These are phyloP conservation scores for Eudasyphora cyanicolor DNA, from an alignment of 2,888 invertebrate species.

Conservation along the genomic window DNA sequence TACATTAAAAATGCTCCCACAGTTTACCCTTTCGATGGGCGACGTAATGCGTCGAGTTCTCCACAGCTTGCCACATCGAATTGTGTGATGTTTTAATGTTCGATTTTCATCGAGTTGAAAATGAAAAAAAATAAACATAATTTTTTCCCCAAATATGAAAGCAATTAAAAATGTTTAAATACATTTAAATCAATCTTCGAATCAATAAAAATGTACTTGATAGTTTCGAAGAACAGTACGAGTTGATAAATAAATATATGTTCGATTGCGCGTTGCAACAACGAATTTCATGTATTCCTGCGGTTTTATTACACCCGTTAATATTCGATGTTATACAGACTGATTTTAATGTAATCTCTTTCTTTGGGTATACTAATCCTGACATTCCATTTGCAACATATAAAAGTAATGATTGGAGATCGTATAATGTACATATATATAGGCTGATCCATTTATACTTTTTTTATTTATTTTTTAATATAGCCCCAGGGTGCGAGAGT, in stretches of 20 bases:
- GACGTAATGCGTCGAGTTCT: not conserved
- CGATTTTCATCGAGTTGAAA: slow-evolving; percentile 5
- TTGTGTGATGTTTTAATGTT: not conserved
- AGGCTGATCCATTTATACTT: too few species aligned
- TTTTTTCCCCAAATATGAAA: slow-evolving; percentile 22
- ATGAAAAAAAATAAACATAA: slow-evolving; percentile 9
- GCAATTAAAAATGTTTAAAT: slow-evolving; percentile 60
- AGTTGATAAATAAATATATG: not conserved
- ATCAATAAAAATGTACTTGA: not conserved
- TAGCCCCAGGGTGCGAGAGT: too few species aligned
- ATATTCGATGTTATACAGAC: too few species aligned
- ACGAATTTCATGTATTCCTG: not conserved
- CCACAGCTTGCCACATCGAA: not conserved
- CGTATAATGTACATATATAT: too few species aligned
- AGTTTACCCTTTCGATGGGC: not conserved
- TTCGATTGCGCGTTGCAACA: not conserved
- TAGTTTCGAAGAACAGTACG: not conserved
- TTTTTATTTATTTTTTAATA: too few species aligned
- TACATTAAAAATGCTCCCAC: not conserved
- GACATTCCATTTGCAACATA: too few species aligned
- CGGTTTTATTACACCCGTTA: not conserved
- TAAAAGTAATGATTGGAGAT: too few species aligned
- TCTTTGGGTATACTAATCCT: too few species aligned
- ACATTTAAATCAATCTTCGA: slow-evolving; percentile 42
- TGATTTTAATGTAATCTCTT: too few species aligned